Conservation (phyloP, 2,888 invertebrate genomes). For the Syrista parreyssii region DNA sequence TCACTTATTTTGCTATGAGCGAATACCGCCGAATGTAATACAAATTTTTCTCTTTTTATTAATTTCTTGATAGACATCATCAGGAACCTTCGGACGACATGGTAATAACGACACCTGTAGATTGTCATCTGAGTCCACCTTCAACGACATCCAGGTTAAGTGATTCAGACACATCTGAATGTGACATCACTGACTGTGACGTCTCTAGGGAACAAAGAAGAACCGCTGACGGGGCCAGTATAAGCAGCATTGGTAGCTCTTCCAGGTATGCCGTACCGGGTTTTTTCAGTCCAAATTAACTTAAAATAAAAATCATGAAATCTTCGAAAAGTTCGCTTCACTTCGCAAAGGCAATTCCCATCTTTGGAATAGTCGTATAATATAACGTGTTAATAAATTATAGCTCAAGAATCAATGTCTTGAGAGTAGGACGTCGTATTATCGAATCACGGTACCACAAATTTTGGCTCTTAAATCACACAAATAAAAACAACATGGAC, state of each 20-base stretch:
- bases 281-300: too few species aligned
- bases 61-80: slow-evolving; percentile 46
- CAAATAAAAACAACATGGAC: too few species aligned
- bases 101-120: slow-evolving; percentile 77
- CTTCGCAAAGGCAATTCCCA: background rate
- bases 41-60: slow-evolving; percentile 5
- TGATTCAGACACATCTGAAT: slow-evolving; percentile 90
- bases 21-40: background rate
- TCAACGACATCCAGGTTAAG: slow-evolving; percentile 87
- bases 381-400: too few species aligned
- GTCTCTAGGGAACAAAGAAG: slow-evolving; percentile 68
- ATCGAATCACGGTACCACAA: too few species aligned
- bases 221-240: slow-evolving; percentile 84
- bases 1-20: too few species aligned
- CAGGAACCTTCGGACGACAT: slow-evolving; percentile 72
- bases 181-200: slow-evolving; percentile 67
- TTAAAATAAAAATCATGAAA: too few species aligned
- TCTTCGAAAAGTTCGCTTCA: too few species aligned
- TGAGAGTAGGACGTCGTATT: too few species aligned
- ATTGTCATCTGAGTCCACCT: slow-evolving; percentile 88
- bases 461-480: too few species aligned
- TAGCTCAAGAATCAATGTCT: too few species aligned
- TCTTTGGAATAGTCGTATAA: background rate
- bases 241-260: slow-evolving; percentile 92
- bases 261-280: slow-evolving; percentile 71